Conservation (phyloP, 2,113 vertebrate species). For the Camarhynchus parvulus region DNA sequence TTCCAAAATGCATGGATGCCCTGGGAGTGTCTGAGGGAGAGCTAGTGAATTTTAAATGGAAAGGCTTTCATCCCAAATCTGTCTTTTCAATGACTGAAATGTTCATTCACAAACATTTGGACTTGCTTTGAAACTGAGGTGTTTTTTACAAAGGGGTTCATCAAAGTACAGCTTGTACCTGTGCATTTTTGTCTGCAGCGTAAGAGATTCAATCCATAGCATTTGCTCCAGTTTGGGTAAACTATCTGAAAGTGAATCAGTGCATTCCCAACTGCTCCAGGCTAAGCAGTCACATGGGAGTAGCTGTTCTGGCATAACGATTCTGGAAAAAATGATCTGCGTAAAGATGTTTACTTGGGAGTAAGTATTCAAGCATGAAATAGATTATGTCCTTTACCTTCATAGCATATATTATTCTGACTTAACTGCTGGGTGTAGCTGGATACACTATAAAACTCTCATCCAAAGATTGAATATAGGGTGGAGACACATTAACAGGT, state of each 20-base stretch:
- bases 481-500: not conserved
- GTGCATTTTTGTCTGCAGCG: not conserved
- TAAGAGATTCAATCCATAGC: not conserved
- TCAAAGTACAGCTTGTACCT: not conserved
- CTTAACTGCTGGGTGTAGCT: not conserved
- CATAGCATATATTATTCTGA: not conserved
- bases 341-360: not conserved
- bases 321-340: not conserved
- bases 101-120: not conserved
- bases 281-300: not conserved
- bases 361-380: slow-evolving; percentile 1
- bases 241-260: not conserved
- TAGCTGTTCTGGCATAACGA: not conserved
- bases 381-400: not conserved
- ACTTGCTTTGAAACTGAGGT: not conserved
- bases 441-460: not conserved
- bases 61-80: not conserved
- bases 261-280: not conserved
- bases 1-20: not conserved
- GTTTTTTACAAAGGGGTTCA: not conserved
- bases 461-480: not conserved
- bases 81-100: not conserved
- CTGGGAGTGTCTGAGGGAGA: not conserved
- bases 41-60: not conserved
- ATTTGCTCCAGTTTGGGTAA: not conserved